Evolutionary conservation across 2,888 invertebrate species (phyloP), one percentile per base, ranked within the genome.

Genomic region (Dioctria rufipes): DNA sequence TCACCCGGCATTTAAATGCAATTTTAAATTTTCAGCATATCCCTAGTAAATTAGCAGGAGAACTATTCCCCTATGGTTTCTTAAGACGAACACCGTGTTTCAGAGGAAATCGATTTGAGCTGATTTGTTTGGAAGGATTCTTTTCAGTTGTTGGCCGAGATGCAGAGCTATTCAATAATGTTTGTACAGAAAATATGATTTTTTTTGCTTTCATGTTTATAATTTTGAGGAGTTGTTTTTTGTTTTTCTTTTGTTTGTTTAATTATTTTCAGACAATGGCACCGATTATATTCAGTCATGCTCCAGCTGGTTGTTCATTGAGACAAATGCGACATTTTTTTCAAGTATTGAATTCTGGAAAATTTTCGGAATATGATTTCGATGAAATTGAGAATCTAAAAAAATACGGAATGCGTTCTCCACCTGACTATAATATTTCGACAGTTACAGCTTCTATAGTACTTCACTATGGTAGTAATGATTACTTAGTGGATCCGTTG

Each of bases 401-500:
- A 78, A 87, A 87, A 77, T 93, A 93, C 84, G 90, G 91, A 71
- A 87, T 87, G 61, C 84, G 86, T 65, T 86, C 85, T 0, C 92
- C 92, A 60, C 92, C 92, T 0, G 86, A 88, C 9, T 93, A 92
- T 83, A 89, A 91, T 84, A 85, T 92, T n/a, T 87, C 88, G 13
- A 89, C 89, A 60, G 88, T 92, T 5, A 91, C 88, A 82, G 89
- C 90, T 25, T 92, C 92, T 1, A 90, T 92, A 46, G 90, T 91
- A 3, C 85, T 93, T 8, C 91, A 92, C 84, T 92, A 91, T 84
- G 91, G 91, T 5, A 88, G 89, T 4, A 91, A 92, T 13, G 95
- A 95, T 86, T 92, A 92, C 91, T 86, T 95, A 39, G 91, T 93
- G 0, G 89, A 90, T 75, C 90, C 91, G 4, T 86, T 87, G 83